Evolutionary conservation across 2,888 invertebrate genomes (phyloP).

Genomic region (Platynereis dumerilii): DNA sequence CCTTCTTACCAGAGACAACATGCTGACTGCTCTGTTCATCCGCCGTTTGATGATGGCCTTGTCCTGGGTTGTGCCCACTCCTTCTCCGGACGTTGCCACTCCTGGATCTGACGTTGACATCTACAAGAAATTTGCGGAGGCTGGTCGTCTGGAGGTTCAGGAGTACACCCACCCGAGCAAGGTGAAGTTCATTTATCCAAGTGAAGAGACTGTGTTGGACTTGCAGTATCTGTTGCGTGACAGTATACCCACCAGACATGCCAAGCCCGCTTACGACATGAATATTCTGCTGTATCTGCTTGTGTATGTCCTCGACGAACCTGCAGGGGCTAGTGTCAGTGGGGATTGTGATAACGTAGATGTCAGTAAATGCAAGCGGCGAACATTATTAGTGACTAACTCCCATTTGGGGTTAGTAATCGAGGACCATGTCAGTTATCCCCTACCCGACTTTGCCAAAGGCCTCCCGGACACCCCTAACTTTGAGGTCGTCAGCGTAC

Average conservation of each 20-base stretch:
- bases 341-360: slow-evolving; percentile 1
- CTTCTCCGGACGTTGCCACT: slow-evolving; percentile 47
- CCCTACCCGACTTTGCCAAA: slow-evolving; percentile 59
- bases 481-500: slow-evolving; percentile 48
- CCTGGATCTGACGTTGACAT: slow-evolving; percentile 55
- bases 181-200: slow-evolving; percentile 56
- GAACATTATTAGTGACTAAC: slow-evolving; percentile 54
- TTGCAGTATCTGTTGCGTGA: slow-evolving; percentile 52
- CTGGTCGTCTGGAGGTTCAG: slow-evolving; percentile 40
- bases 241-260: slow-evolving; percentile 6
- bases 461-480: slow-evolving; percentile 53
- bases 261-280: slow-evolving; percentile 28
- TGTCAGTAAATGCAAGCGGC: slow-evolving; percentile 30
- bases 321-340: too few species aligned
- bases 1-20: slow-evolving; percentile 48
- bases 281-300: slow-evolving; percentile 40
- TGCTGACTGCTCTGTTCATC: slow-evolving; percentile 46
- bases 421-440: slow-evolving; percentile 59
- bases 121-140: slow-evolving; percentile 51
- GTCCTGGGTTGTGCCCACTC: slow-evolving; percentile 43
- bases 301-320: slow-evolving; percentile 16
- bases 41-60: slow-evolving; percentile 48
- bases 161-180: slow-evolving; percentile 54
- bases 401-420: slow-evolving; percentile 50
- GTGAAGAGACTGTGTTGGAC: slow-evolving; percentile 56